Evolutionary conservation across 2,797 vertebrate species (phyloP).

Genomic region (Crax fasciolata): DNA sequence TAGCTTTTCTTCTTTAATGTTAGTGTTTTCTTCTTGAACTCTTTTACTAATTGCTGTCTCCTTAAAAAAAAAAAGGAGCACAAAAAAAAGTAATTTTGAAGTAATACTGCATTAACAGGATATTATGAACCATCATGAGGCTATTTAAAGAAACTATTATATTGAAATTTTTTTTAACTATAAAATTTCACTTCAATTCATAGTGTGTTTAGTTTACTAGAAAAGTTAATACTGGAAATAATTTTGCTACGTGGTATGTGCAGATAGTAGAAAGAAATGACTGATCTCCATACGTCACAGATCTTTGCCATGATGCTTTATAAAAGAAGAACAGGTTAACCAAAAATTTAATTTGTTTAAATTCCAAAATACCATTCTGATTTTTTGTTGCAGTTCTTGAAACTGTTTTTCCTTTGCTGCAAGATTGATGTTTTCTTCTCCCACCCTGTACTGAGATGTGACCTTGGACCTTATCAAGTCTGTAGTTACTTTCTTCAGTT

Average conservation of each 20-base stretch:
- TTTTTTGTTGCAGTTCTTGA: constrained; percentile 88
- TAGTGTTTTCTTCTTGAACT: constrained; percentile 84
- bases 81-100: not conserved
- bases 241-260: not conserved
- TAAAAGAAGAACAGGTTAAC: constrained; percentile 23
- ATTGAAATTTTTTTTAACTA: not conserved
- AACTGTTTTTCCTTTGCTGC: constrained; percentile 86
- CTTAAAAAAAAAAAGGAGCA: constrained; percentile 77
- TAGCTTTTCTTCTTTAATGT: constrained; percentile 88
- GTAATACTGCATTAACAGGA: not conserved
- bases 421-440: constrained; percentile 83
- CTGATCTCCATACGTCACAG: not conserved
- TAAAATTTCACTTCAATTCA: not conserved
- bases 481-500: constrained; percentile 87
- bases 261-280: not conserved
- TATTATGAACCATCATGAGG: not conserved
- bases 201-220: not conserved
- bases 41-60: constrained; percentile 89
- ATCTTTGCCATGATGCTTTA: not conserved
- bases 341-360: constrained; percentile 53
- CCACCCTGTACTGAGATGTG: constrained; percentile 81
- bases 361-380: constrained; percentile 89
- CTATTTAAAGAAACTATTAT: not conserved
- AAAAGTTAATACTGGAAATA: not conserved
- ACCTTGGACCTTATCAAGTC: constrained; percentile 90